These are phyloP conservation scores for Pristionchus arcanus DNA, from an alignment of 2,888 invertebrate genomes.

Conservation along the genomic window DNA sequence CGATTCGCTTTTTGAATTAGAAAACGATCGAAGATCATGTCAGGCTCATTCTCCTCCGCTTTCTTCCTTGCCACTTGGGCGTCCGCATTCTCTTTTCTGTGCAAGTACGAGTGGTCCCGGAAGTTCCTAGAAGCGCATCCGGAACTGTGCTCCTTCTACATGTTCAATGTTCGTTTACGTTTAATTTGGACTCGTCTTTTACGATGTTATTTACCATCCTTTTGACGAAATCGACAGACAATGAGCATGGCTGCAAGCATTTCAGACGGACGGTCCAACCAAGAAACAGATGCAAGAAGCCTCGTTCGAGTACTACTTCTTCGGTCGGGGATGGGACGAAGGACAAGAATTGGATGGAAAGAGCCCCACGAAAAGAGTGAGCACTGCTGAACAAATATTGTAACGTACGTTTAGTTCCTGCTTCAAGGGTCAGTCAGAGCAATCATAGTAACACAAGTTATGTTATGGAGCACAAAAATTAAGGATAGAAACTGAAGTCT, in stretches of 20 bases:
- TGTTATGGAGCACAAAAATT: too few relatives aligned
- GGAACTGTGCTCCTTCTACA: constrained; percentile 86
- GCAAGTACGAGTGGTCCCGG: constrained; percentile 85
- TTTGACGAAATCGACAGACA: too few relatives aligned
- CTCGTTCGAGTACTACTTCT: constrained; percentile 85
- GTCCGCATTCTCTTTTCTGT: constrained; percentile 83
- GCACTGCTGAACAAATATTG: not conserved
- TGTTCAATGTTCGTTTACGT: constrained; percentile 84
- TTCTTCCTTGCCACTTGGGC: constrained; percentile 80
- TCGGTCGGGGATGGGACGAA: constrained; percentile 87
- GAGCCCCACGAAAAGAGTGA: not conserved
- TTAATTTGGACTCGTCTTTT: too few relatives aligned
- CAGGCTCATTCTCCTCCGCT: constrained; percentile 83
- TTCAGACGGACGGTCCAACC: constrained; percentile 82
- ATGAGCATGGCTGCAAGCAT: too few relatives aligned
- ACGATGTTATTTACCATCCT: too few relatives aligned
- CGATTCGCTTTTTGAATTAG: not conserved
- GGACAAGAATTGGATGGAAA: not conserved
- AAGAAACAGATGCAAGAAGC: constrained; percentile 81
- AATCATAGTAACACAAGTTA: too few relatives aligned
- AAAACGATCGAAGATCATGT: not conserved
- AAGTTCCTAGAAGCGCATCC: constrained; percentile 86
- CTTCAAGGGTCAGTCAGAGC: too few relatives aligned
- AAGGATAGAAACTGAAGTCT: too few relatives aligned
- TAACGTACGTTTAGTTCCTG: not conserved